These are phyloP conservation scores for Drosophila santomea DNA, from an alignment of 1,140 invertebrate species.

Conservation along the genomic window DNA sequence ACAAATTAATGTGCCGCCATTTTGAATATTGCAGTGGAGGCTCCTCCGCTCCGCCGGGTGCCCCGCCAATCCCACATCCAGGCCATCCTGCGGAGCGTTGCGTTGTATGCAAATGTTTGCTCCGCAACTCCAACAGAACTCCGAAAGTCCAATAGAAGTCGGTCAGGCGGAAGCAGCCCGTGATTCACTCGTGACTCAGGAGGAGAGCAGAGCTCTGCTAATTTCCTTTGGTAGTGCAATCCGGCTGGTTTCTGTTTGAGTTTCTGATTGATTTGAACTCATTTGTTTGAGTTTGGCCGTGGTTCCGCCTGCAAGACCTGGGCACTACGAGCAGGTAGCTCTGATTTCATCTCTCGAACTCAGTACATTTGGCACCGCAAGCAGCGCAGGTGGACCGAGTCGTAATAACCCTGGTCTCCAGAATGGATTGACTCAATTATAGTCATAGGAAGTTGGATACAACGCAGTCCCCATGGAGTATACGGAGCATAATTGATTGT, in stretches of 20 bases:
- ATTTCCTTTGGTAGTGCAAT: slow-evolving; percentile 40
- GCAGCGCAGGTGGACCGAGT: too few species aligned
- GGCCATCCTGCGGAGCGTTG: not conserved
- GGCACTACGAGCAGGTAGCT: too few species aligned
- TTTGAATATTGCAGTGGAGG: slow-evolving; percentile 28
- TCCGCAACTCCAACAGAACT: slow-evolving; percentile 14
- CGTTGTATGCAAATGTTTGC: slow-evolving; percentile 59
- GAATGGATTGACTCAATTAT: slow-evolving; percentile 45
- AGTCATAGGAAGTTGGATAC: slow-evolving; percentile 12
- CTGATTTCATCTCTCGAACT: too few species aligned
- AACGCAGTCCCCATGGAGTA: not conserved
- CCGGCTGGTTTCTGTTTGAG: slow-evolving; percentile 53
- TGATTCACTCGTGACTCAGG: slow-evolving; percentile 3
- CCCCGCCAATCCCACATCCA: too few species aligned
- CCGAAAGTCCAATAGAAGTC: slow-evolving; percentile 36
- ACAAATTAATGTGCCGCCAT: slow-evolving; percentile 50
- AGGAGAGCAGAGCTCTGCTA: slow-evolving; percentile 6
- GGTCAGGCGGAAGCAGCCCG: slow-evolving; percentile 52
- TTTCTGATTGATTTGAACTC: slow-evolving; percentile 68
- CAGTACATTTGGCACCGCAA: too few species aligned
- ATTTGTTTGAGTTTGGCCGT: slow-evolving; percentile 24
- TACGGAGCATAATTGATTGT: slow-evolving; percentile 66
- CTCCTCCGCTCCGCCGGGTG: not conserved
- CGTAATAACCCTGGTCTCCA: not conserved
- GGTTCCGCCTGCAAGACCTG: too few species aligned